A percentile compares a stretch with the other conserved stretches of the same genome.
phyloP scores from a whole-genome alignment of 2,797 vertebrate genomes.

The Rhinophrynus dorsalis region DNA sequence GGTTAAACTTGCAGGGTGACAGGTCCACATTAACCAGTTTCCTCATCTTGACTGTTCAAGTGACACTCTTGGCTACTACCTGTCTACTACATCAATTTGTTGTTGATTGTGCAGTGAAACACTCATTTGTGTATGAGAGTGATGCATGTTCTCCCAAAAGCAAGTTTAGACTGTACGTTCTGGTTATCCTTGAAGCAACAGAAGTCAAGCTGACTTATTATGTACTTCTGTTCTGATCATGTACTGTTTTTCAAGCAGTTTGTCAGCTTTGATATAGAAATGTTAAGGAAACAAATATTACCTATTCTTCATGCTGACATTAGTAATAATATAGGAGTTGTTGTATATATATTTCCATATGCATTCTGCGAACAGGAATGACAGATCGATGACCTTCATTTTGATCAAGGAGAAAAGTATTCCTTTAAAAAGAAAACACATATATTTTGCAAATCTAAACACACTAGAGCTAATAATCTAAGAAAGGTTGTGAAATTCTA shows the following conservation, averaged over 20 bases:
- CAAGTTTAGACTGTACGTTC: neutral
- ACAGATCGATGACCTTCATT: slow-evolving; percentile 39
- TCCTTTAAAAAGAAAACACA: slow-evolving; percentile 33
- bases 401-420: slow-evolving; percentile 27
- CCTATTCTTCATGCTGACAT: slow-evolving; percentile 18
- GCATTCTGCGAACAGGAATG: slow-evolving; percentile 12
- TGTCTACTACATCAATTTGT: no score
- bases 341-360: slow-evolving; percentile 27
- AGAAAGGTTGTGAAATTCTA: no score
- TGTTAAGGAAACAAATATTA: slow-evolving; percentile 14
- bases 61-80: no score
- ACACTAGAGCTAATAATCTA: no score
- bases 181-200: neutral
- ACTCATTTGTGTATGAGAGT: no score
- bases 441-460: slow-evolving; percentile 35
- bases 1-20: no score
- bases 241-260: slow-evolving; percentile 15
- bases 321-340: slow-evolving; percentile 14
- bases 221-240: slow-evolving; percentile 14
- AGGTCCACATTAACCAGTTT: no score
- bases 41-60: no score
- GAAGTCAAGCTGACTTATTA: slow-evolving; percentile 10
- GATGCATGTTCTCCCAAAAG: no score
- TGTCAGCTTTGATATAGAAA: slow-evolving; percentile 27
- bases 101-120: no score